Percentiles rank a stretch among this genome's conserved stretches.
phyloP scores from a whole-genome alignment of 2,888 invertebrate genomes.

The Cryptus viduatorius region DNA sequence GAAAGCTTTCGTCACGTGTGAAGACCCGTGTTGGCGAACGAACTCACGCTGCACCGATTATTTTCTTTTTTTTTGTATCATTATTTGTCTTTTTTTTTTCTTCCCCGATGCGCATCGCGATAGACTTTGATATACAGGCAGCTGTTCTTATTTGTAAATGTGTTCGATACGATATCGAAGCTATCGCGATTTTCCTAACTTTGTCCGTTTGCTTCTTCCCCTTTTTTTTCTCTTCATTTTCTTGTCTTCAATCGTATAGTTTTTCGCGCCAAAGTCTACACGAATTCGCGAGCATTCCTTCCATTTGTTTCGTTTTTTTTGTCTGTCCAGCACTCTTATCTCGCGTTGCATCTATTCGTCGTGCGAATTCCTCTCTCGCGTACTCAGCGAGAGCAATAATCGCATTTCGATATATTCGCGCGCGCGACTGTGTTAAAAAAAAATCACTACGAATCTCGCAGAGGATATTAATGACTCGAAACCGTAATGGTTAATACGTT shows the following conservation, averaged over 20 bases:
- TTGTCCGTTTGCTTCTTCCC: background rate
- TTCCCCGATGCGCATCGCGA: slow-evolving; percentile 50
- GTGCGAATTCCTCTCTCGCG: slow-evolving; percentile 7
- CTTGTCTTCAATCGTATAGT: too few species aligned
- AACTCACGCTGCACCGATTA: background rate
- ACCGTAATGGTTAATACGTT: slow-evolving; percentile 9
- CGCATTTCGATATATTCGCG: slow-evolving; percentile 39
- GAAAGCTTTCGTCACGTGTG: slow-evolving; percentile 25
- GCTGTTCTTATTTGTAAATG: slow-evolving; percentile 65
- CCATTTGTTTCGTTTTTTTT: slow-evolving; percentile 46
- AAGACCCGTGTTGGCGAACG: slow-evolving; percentile 18
- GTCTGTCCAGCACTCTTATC: slow-evolving; percentile 45
- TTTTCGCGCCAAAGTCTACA: slow-evolving; percentile 35
- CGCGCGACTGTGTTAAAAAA: slow-evolving; percentile 34
- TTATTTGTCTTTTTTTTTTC: slow-evolving; percentile 23
- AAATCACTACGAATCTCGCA: slow-evolving; percentile 42
- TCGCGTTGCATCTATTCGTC: slow-evolving; percentile 36
- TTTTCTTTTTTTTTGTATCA: slow-evolving; percentile 11
- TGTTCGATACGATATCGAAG: slow-evolving; percentile 45
- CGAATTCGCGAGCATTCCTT: slow-evolving; percentile 65
- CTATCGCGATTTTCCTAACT: slow-evolving; percentile 31
- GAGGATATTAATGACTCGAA: slow-evolving; percentile 11
- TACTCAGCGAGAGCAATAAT: slow-evolving; percentile 29
- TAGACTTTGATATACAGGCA: slow-evolving; percentile 59
- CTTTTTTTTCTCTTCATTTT: slow-evolving; percentile 16